A percentile compares a stretch with the other conserved stretches of the same genome.
Conservation (phyloP, 2,797 vertebrate species). For the Amphiprion clarkii region DNA sequence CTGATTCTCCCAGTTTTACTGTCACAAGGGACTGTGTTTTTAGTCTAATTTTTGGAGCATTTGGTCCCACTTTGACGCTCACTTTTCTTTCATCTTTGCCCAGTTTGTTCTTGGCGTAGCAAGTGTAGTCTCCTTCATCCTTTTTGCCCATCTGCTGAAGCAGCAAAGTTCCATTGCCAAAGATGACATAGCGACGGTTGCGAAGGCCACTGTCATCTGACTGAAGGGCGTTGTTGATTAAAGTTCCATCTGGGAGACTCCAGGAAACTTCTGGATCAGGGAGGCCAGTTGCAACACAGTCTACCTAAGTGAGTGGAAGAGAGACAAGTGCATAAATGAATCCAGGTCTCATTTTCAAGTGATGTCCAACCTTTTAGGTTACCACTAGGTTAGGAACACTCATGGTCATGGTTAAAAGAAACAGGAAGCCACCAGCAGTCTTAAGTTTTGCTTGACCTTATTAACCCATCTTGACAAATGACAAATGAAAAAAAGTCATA, state of each 20-base stretch:
- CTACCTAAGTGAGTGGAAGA: constrained; percentile 68
- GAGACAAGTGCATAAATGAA: background rate
- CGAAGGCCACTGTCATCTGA: constrained; percentile 84
- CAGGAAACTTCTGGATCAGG: constrained; percentile 88
- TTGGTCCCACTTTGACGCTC: constrained; percentile 80
- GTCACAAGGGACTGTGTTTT: constrained; percentile 72
- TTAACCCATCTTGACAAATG: background rate
- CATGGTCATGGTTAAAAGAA: background rate
- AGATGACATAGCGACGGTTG: constrained; percentile 83
- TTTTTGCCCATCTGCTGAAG: constrained; percentile 85
- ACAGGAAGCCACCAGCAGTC: background rate
- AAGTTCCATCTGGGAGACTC: constrained; percentile 88
- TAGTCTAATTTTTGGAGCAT: constrained; percentile 74
- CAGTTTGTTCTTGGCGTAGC: constrained; percentile 86
- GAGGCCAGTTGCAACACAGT: constrained; percentile 87
- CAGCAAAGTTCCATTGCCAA: constrained; percentile 87
- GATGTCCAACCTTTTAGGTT: background rate
- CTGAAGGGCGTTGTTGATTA: constrained; percentile 86
- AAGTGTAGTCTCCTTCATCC: constrained; percentile 89
- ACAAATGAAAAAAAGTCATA: background rate
- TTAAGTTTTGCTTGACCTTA: background rate
- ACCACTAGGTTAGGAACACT: background rate
- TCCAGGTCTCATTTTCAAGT: background rate
- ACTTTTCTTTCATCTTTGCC: constrained; percentile 87
- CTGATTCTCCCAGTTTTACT: constrained; percentile 76